These are phyloP conservation scores for Maniola jurtina DNA, from an alignment of 1,140 invertebrate species.

Conservation along the genomic window DNA sequence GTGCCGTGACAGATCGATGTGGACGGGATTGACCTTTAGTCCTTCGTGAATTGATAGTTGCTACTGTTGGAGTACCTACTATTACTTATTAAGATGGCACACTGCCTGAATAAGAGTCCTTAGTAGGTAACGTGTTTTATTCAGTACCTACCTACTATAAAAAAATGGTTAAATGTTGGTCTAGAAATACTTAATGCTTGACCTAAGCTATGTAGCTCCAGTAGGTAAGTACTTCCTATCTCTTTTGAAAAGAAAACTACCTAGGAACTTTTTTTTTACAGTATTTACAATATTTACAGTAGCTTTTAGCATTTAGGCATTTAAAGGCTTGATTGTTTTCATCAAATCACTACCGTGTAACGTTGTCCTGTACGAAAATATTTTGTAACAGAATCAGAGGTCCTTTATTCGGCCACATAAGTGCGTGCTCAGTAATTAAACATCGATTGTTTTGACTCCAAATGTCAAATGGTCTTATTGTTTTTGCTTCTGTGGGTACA, in stretches of 20 bases:
- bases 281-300: too few relatives aligned
- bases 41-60: conserved; percentile 27
- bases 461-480: not conserved
- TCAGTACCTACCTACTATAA: too few relatives aligned
- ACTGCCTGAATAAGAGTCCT: too few relatives aligned
- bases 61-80: not conserved
- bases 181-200: too few relatives aligned
- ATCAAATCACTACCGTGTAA: not conserved
- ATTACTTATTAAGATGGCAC: not conserved
- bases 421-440: not conserved
- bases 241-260: too few relatives aligned
- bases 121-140: too few relatives aligned
- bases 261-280: too few relatives aligned
- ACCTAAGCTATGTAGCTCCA: too few relatives aligned
- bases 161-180: too few relatives aligned
- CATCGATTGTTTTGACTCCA: not conserved
- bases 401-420: not conserved
- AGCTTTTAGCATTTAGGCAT: not conserved
- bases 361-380: not conserved
- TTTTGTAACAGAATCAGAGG: not conserved
- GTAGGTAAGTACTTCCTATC: too few relatives aligned
- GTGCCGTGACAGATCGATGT: conserved; percentile 40
- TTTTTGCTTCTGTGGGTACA: not conserved
- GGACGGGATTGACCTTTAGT: conserved; percentile 28
- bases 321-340: not conserved